phyloP scores from a whole-genome alignment of 2,113 vertebrate species.

The Nothoprocta perdicaria region DNA sequence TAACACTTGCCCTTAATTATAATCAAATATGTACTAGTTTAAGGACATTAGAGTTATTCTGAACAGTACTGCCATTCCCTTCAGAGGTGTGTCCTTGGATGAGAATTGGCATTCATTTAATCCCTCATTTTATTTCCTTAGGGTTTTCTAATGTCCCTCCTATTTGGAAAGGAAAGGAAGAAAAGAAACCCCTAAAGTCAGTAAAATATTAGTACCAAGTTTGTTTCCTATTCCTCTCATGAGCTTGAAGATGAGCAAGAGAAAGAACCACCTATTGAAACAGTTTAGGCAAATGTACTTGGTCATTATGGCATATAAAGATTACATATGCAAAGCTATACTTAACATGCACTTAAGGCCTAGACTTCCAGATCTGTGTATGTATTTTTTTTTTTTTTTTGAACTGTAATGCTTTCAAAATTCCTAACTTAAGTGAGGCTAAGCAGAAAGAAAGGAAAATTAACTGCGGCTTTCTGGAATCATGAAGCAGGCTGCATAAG shows the following conservation, averaged over 20 bases:
- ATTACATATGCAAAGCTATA: not conserved
- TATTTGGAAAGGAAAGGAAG: not conserved
- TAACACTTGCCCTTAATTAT: not conserved
- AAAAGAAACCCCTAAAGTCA: not conserved
- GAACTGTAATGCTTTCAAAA: not conserved
- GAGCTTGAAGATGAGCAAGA: not conserved
- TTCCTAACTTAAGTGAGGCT: accelerated
- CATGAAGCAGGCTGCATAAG: not conserved
- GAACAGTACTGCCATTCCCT: not conserved
- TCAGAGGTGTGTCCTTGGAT: not conserved
- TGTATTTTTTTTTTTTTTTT: not conserved
- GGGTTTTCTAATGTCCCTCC: too few species aligned
- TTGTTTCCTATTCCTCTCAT: not conserved
- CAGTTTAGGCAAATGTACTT: not conserved
- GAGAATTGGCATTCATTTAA: not conserved
- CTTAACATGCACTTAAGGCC: not conserved
- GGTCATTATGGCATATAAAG: not conserved
- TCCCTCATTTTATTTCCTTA: too few species aligned
- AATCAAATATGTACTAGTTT: not conserved
- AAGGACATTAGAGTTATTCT: not conserved
- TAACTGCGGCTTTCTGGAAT: not conserved
- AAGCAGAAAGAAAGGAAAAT: not conserved
- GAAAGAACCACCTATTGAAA: not conserved
- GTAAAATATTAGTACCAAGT: not conserved
- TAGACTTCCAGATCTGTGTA: not conserved